Conservation (phyloP, 2,113 vertebrate genomes). For the Protobothrops flavoviridis region DNA sequence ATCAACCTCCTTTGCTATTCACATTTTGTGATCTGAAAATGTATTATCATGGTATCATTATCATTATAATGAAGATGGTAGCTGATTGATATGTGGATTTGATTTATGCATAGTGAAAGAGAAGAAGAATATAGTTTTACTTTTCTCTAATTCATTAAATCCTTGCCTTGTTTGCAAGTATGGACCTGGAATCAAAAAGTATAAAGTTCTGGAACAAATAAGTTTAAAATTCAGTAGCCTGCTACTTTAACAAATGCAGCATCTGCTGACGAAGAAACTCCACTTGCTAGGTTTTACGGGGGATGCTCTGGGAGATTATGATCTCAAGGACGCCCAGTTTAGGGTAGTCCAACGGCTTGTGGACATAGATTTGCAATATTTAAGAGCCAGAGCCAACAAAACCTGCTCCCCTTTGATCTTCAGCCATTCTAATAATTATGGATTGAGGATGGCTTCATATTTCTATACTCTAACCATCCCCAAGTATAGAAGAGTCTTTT, state of each 20-base stretch:
- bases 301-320: no score
- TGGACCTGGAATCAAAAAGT: not conserved
- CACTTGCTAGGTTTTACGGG: no score
- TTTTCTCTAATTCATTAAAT: not conserved
- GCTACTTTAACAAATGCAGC: not conserved
- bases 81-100: not conserved
- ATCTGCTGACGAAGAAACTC: no score
- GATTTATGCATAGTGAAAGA: accelerated
- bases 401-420: no score
- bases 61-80: not conserved
- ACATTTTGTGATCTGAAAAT: not conserved
- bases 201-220: not conserved
- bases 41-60: not conserved
- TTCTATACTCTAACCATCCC: no score
- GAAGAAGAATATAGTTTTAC: not conserved
- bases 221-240: accelerated
- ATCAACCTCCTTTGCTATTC: not conserved
- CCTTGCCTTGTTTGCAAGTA: not conserved
- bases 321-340: no score
- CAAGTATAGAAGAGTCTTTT: no score
- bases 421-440: no score
- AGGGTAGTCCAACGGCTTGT: no score
- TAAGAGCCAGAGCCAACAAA: no score
- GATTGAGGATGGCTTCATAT: no score
- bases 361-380: no score